Conservation (phyloP, 2,888 invertebrate genomes). For the Drosophila gaucha region DNA sequence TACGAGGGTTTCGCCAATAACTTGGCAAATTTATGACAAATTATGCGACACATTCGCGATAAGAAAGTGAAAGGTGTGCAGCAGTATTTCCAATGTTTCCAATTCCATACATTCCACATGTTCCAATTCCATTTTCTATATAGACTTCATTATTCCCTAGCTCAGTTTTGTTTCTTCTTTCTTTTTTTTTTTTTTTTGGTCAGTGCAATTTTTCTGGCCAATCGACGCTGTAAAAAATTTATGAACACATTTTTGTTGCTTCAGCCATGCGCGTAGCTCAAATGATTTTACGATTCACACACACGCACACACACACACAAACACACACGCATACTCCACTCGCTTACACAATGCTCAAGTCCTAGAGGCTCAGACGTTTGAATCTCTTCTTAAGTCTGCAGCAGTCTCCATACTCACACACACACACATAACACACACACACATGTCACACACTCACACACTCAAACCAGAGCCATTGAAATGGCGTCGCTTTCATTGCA, state of each 20-base stretch:
- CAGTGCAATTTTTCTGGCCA: slow-evolving; percentile 37
- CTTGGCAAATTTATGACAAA: slow-evolving; percentile 82
- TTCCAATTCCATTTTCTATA: background rate
- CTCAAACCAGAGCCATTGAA: slow-evolving; percentile 26
- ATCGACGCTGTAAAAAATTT: slow-evolving; percentile 32
- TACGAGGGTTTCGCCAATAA: slow-evolving; percentile 76
- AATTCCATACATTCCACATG: slow-evolving; percentile 1
- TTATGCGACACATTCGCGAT: slow-evolving; percentile 65
- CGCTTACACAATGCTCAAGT: slow-evolving; percentile 24
- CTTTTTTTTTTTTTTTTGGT: background rate
- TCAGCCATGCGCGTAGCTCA: slow-evolving; percentile 43
- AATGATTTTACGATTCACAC: slow-evolving; percentile 42
- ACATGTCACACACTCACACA: background rate
- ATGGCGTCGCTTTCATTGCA: slow-evolving; percentile 74
- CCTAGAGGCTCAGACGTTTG: slow-evolving; percentile 44
- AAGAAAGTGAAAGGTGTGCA: slow-evolving; percentile 70
- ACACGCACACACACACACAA: background rate
- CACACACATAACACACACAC: background rate
- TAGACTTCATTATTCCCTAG: background rate
- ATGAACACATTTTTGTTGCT: slow-evolving; percentile 30
- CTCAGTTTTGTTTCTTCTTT: background rate
- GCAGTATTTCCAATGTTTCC: slow-evolving; percentile 5
- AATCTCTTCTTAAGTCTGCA: slow-evolving; percentile 35
- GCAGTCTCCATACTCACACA: background rate
- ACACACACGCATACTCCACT: background rate